Conservation (phyloP, 2,888 invertebrate species). For the Desoria tigrina region DNA sequence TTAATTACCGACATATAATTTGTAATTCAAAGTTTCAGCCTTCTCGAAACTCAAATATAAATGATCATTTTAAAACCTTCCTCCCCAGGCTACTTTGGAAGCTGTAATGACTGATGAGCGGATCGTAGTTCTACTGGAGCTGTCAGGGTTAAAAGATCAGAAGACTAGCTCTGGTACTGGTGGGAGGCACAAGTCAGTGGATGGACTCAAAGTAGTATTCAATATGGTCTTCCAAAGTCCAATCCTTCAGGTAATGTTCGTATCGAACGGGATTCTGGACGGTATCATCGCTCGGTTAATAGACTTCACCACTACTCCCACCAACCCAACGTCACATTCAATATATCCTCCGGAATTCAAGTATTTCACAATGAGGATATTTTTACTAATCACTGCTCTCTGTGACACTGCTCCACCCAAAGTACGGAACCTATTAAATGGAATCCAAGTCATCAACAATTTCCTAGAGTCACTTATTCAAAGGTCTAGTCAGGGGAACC, state of each 20-base stretch:
- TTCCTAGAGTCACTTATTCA: slow-evolving; percentile 65
- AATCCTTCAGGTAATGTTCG: slow-evolving; percentile 65
- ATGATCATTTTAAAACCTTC: too few species aligned
- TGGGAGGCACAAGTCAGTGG: slow-evolving; percentile 58
- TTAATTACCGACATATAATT: too few species aligned
- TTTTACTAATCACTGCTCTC: slow-evolving; percentile 85
- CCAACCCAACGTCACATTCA: slow-evolving; percentile 54
- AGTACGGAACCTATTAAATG: slow-evolving; percentile 69
- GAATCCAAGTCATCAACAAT: slow-evolving; percentile 68
- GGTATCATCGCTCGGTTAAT: slow-evolving; percentile 72
- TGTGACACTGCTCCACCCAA: slow-evolving; percentile 67
- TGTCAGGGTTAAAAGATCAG: slow-evolving; percentile 64
- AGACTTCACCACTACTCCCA: slow-evolving; percentile 66
- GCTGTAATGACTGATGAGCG: slow-evolving; percentile 69
- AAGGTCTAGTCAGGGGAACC: slow-evolving; percentile 58
- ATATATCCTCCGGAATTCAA: slow-evolving; percentile 69
- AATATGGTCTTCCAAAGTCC: slow-evolving; percentile 80
- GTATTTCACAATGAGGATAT: slow-evolving; percentile 81
- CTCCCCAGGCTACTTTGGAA: slow-evolving; percentile 68
- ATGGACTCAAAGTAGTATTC: slow-evolving; percentile 83
- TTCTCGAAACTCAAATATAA: too few species aligned
- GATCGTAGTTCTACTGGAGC: slow-evolving; percentile 68
- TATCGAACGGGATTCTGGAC: slow-evolving; percentile 67
- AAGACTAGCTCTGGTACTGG: slow-evolving; percentile 47
- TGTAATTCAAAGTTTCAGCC: too few species aligned